A percentile compares a stretch with the other conserved stretches of the same genome.
phyloP scores from a whole-genome alignment of 2,113 vertebrate genomes.

The Phylloscopus whistleri region DNA sequence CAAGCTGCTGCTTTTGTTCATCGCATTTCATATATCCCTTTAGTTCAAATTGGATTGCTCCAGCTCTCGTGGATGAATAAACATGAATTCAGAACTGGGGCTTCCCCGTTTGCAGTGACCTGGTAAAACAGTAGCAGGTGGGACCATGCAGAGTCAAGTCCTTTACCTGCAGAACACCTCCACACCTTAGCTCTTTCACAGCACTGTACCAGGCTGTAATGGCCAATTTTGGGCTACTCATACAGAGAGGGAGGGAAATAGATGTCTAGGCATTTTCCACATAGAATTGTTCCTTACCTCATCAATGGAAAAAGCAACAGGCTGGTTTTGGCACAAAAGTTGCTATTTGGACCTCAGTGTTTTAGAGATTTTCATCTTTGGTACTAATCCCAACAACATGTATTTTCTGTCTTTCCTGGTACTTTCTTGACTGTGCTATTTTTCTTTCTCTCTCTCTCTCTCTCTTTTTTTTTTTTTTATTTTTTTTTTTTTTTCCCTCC shows the following conservation, averaged over 20 bases:
- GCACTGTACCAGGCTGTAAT: background rate
- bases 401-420: background rate
- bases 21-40: background rate
- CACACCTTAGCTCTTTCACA: background rate
- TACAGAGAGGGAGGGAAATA: background rate
- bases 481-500: rapidly evolving
- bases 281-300: background rate
- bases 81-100: background rate
- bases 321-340: background rate
- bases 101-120: background rate
- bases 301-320: background rate
- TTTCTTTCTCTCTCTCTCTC: too few species aligned
- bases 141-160: background rate
- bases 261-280: background rate
- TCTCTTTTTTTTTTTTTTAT: too few species aligned
- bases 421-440: background rate
- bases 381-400: background rate
- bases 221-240: background rate
- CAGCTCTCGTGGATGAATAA: background rate
- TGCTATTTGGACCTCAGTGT: background rate
- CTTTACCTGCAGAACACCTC: background rate
- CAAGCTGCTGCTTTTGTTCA: background rate
- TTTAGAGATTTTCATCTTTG: background rate
- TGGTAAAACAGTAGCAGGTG: background rate
- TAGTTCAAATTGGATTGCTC: background rate